Percentiles rank a stretch among this genome's conserved stretches.
These are phyloP conservation scores for Pseudorasbora parva DNA, from an alignment of 2,113 vertebrate genomes.

Conservation along the genomic window DNA sequence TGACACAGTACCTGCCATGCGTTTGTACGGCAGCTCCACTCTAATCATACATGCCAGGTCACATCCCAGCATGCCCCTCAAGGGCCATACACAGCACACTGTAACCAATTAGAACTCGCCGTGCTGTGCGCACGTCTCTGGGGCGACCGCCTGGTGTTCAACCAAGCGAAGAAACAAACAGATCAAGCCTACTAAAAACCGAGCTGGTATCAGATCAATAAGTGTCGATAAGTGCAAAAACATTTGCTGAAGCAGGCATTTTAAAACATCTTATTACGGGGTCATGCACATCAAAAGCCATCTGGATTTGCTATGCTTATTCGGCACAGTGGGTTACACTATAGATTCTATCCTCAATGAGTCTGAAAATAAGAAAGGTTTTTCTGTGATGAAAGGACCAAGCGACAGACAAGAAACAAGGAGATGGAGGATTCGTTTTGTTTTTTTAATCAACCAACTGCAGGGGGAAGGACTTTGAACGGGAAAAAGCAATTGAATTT, in stretches of 20 bases:
- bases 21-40: background rate
- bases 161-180: background rate
- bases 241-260: background rate
- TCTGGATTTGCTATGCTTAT: slow-evolving; percentile 25
- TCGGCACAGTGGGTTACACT: background rate
- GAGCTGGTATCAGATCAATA: slow-evolving; percentile 8
- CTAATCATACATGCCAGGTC: slow-evolving; percentile 46
- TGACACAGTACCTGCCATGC: background rate
- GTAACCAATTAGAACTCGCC: slow-evolving; percentile 44
- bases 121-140: slow-evolving; percentile 32
- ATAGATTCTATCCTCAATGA: slow-evolving; percentile 37
- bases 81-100: slow-evolving; percentile 17
- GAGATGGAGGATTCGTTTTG: slow-evolving; percentile 22
- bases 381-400: slow-evolving; percentile 25
- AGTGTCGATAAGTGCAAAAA: background rate
- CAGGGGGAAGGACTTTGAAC: slow-evolving; percentile 35
- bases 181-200: slow-evolving; percentile 7
- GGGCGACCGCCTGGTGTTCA: slow-evolving; percentile 5
- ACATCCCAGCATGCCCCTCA: slow-evolving; percentile 10
- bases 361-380: slow-evolving; percentile 33
- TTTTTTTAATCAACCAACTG: slow-evolving; percentile 48
- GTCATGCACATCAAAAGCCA: background rate
- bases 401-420: slow-evolving; percentile 11
- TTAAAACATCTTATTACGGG: background rate
- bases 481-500: slow-evolving; percentile 52